Base-by-base conservation (phyloP, 2,888 invertebrate genomes). In the Acanthacorydalis orientalis region DNA sequence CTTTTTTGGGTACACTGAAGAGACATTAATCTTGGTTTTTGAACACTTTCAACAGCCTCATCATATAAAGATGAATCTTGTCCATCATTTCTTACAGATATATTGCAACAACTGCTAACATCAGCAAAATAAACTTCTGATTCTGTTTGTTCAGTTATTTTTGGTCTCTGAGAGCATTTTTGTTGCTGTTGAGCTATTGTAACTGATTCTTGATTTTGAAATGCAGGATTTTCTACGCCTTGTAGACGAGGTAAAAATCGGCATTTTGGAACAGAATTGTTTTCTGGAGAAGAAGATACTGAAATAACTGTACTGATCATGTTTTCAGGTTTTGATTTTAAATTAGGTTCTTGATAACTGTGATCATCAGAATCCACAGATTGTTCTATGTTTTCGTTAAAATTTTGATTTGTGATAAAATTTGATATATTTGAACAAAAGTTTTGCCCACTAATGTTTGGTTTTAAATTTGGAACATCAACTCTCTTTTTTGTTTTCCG, bases 91-190 rank as follows among this genome's bases (percentile, higher is more conserved):
- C 66, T 57, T 0, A 82, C 73, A 4, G 82, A 82, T 44, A 80
- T 78, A 57, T 83, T 83, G 57, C 86, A 87, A 57, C 87, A 87
- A 49, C 84, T 85, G 31, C 86, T 86, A 0, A 86, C 87, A 55
- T 88, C 87, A 0, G 86, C 87, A 57, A 88, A 88, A 59, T 88
- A 88, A 0, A 88, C 78, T 60, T 88, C 88, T 0, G 85, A 85
- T 58, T 87, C 87, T 0, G 83, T 75, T 31, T 78, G 75, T 57
- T 79, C 80, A 10, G 65, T 58, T 51, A 70, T 73, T 12, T 61
- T 62, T 0, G 50, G 64, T 3, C 65, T 56, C 32, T 58, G 62
- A 44, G 68, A 67, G 23, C 69, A 69, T 40, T 40, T 60, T 40
- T 73, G 73, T 6, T 23, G 23, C 23, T 23, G 23, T 23, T 23